Conservation (phyloP, 2,113 vertebrate species). For the Phrynosoma blainvillii region DNA sequence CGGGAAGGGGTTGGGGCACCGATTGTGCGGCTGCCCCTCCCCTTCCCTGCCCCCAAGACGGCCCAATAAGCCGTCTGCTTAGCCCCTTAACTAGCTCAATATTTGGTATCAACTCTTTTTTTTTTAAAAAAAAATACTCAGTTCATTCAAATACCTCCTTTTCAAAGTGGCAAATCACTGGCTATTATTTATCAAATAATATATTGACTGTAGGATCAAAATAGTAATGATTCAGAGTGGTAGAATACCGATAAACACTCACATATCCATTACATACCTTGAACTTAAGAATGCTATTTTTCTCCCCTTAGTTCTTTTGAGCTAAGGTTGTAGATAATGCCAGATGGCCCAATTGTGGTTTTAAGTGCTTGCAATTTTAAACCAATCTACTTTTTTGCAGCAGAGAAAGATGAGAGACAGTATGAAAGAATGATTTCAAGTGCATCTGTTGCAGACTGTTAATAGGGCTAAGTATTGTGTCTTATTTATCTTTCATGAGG, state of each 20-base stretch:
- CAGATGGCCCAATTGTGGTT: conserved; percentile 49
- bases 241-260: neutral
- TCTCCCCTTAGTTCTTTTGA: conserved; percentile 6
- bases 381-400: conserved; percentile 60
- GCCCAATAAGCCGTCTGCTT: no score
- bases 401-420: conserved; percentile 63
- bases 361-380: conserved; percentile 68
- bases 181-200: conserved; percentile 10
- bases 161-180: neutral
- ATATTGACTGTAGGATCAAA: neutral
- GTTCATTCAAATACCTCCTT: neutral
- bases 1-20: no score
- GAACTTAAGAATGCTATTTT: conserved; percentile 8
- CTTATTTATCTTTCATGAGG: conserved; percentile 81
- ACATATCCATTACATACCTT: neutral
- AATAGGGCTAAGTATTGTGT: conserved; percentile 72
- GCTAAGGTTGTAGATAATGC: conserved; percentile 5
- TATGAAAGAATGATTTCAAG: conserved; percentile 66
- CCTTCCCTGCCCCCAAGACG: no score
- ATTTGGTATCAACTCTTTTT: neutral
- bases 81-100: neutral
- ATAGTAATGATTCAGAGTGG: neutral
- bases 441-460: conserved; percentile 69
- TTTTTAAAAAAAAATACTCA: neutral
- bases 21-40: no score